Conservation (phyloP, 1,140 invertebrate genomes). For the Gryllus bimaculatus region DNA sequence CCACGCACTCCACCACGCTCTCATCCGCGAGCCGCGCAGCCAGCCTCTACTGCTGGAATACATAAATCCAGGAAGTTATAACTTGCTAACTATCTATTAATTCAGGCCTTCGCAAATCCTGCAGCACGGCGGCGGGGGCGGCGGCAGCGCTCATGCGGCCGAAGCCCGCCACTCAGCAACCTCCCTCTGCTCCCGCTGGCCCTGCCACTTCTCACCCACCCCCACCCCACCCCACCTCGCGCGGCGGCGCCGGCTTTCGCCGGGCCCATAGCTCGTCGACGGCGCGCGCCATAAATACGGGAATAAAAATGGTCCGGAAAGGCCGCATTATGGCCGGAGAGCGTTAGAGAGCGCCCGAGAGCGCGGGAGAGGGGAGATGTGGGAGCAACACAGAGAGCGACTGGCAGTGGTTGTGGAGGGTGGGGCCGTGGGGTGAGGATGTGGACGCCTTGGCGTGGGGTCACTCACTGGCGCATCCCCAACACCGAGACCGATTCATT, state of each 20-base stretch:
- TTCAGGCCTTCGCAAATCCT: conserved; percentile 3
- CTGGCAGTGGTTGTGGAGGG: not conserved
- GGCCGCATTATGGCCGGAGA: not conserved
- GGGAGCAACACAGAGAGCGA: not conserved
- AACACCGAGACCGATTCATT: not conserved
- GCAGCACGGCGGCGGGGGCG: not conserved
- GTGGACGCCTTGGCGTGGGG: not conserved
- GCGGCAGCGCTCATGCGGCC: not conserved
- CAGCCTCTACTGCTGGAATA: conserved; percentile 2
- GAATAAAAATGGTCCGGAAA: not conserved
- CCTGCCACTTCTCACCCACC: no score
- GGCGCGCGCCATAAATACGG: not conserved
- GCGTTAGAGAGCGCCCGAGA: no score
- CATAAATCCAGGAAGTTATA: not conserved
- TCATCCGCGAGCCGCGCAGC: not conserved
- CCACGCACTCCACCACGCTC: no score
- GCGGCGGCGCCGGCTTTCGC: not conserved
- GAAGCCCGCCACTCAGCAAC: not conserved
- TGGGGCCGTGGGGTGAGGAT: not conserved
- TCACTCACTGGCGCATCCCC: not conserved
- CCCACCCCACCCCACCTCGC: not conserved
- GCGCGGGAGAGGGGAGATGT: no score
- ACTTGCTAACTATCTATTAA: not conserved
- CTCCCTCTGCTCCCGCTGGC: not conserved
- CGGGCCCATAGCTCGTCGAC: not conserved